These are phyloP conservation scores for Panagrolaimus sp. DNA, from an alignment of 1,140 invertebrate genomes.

Conservation along the genomic window DNA sequence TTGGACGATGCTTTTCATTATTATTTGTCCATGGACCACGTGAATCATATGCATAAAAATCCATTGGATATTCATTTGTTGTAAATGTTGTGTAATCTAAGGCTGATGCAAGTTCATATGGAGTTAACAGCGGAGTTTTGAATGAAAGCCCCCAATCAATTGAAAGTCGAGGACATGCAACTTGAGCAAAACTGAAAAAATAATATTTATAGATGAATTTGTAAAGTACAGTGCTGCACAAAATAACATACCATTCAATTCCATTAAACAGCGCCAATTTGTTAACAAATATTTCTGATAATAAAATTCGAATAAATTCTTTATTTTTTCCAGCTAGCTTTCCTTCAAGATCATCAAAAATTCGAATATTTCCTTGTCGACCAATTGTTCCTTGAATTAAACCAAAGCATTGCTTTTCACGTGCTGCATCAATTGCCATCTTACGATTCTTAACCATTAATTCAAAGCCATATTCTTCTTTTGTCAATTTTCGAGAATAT, in stretches of 20 bases:
- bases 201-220: too few relatives aligned
- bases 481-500: conserved; percentile 86
- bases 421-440: conserved; percentile 69
- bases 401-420: too few relatives aligned
- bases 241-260: conserved; percentile 67
- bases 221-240: too few relatives aligned
- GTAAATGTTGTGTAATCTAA: conserved; percentile 62
- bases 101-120: too few relatives aligned
- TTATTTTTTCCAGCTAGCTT: too few relatives aligned
- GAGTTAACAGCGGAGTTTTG: conserved; percentile 75
- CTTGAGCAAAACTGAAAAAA: conserved; percentile 68
- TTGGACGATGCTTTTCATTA: too few relatives aligned
- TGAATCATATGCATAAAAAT: conserved; percentile 89
- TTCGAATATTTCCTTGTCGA: conserved; percentile 66
- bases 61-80: conserved; percentile 86
- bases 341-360: conserved; percentile 58
- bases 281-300: too few relatives aligned
- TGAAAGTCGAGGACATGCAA: conserved; percentile 92
- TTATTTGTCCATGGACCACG: too few relatives aligned
- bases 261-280: conserved; percentile 75
- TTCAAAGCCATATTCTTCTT: conserved; percentile 81
- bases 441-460: conserved; percentile 73
- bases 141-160: conserved; percentile 91
- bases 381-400: conserved; percentile 91
- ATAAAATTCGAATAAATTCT: too few relatives aligned